Evolutionary conservation across 2,888 invertebrate genomes (phyloP).

Genomic region (Schrankia costaestrigalis): DNA sequence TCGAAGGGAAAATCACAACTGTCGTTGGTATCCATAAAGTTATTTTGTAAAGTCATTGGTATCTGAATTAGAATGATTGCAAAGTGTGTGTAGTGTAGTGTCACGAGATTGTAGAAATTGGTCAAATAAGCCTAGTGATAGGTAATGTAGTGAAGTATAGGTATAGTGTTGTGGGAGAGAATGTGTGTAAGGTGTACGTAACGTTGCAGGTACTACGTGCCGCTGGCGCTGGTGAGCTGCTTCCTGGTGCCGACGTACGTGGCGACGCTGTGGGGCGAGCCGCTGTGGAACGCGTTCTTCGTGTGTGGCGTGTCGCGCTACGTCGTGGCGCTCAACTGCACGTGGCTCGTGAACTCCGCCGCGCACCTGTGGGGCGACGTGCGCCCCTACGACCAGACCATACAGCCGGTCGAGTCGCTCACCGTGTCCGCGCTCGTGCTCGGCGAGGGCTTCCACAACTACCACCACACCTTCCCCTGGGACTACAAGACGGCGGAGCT

Average conservation of each 20-base stretch:
- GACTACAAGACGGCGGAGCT: conserved; percentile 92
- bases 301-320: conserved; percentile 88
- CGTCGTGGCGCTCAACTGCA: conserved; percentile 89
- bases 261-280: conserved; percentile 90
- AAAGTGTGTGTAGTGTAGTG: too few relatives aligned
- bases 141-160: too few relatives aligned
- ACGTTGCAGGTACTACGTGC: conserved; percentile 85
- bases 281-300: conserved; percentile 83
- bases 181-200: not conserved
- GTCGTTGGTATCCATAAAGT: too few relatives aligned
- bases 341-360: conserved; percentile 95
- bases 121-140: too few relatives aligned
- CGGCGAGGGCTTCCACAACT: conserved; percentile 93
- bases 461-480: conserved; percentile 93
- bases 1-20: too few relatives aligned
- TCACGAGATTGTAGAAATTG: too few relatives aligned
- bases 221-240: conserved; percentile 86
- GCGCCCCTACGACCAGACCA: conserved; percentile 87
- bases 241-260: conserved; percentile 89
- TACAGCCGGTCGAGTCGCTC: conserved; percentile 87
- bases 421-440: conserved; percentile 84
- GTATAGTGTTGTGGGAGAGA: too few relatives aligned
- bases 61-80: too few relatives aligned
- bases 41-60: too few relatives aligned
- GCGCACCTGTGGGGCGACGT: conserved; percentile 91